Evolutionary conservation across 23 tunicate species (phyloP).

Genomic region (Phallusia fumigata): DNA sequence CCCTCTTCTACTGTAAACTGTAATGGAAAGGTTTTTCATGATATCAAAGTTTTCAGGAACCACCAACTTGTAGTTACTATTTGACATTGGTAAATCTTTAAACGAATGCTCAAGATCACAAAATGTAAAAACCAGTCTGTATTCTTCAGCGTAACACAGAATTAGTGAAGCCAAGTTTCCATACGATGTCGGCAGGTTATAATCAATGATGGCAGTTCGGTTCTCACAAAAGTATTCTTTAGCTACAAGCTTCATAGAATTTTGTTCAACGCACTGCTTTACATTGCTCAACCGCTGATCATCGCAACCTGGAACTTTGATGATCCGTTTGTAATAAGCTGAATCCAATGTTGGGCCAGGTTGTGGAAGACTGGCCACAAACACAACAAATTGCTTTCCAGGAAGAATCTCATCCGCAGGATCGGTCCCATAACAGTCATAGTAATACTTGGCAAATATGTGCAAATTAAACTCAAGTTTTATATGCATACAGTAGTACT

Average conservation of each 20-base stretch:
- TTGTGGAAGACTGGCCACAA: slow-evolving; percentile 25
- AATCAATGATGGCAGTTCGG: background rate
- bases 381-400: slow-evolving; percentile 20
- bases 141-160: background rate
- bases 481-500: slow-evolving; percentile 13
- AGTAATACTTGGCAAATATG: slow-evolving; percentile 30
- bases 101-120: background rate
- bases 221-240: background rate
- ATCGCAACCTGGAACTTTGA: background rate
- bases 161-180: background rate
- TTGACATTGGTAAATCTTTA: background rate
- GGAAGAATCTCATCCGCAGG: background rate
- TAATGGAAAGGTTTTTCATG: background rate
- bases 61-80: background rate
- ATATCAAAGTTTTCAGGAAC: background rate
- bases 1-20: background rate
- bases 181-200: background rate
- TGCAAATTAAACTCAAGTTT: background rate
- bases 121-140: background rate
- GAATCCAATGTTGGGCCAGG: background rate
- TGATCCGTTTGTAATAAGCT: background rate
- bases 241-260: background rate
- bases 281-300: background rate
- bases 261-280: background rate
- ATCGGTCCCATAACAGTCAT: slow-evolving; percentile 38